phyloP scores from a whole-genome alignment of 2,888 invertebrate species.

The Drosophila mettleri region DNA sequence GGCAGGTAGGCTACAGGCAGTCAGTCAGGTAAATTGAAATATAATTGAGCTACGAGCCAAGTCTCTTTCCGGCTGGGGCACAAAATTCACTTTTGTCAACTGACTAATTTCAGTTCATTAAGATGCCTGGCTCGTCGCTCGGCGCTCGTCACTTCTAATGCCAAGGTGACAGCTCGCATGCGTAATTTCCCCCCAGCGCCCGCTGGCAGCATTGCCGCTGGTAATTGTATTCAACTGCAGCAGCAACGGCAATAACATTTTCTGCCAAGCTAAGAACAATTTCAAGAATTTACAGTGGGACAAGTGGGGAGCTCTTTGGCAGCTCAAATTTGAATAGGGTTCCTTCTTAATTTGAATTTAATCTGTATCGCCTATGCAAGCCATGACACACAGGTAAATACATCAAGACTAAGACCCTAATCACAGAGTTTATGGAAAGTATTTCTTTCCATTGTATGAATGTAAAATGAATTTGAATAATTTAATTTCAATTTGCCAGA shows the following conservation, averaged over 20 bases:
- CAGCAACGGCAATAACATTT: slow-evolving; percentile 48
- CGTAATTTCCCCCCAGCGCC: slow-evolving; percentile 51
- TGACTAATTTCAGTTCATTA: slow-evolving; percentile 74
- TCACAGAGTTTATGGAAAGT: not conserved
- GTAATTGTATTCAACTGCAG: slow-evolving; percentile 27
- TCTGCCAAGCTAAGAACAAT: slow-evolving; percentile 24
- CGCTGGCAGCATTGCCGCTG: slow-evolving; percentile 14
- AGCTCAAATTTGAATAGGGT: not conserved
- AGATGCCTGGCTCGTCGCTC: slow-evolving; percentile 24
- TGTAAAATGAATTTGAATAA: not conserved
- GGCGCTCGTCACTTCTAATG: slow-evolving; percentile 44
- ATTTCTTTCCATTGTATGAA: not conserved
- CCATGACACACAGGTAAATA: not conserved
- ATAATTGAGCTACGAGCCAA: slow-evolving; percentile 62
- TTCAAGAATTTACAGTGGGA: slow-evolving; percentile 40
- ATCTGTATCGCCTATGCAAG: not conserved
- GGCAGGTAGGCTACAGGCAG: slow-evolving; percentile 1
- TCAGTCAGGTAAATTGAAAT: slow-evolving; percentile 72
- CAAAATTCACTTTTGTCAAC: slow-evolving; percentile 38
- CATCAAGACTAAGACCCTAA: slow-evolving; percentile 1
- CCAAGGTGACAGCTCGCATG: slow-evolving; percentile 72
- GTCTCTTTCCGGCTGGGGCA: not conserved
- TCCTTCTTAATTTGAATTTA: not conserved
- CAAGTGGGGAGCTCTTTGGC: not conserved
- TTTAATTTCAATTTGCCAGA: not conserved